Evolutionary conservation across 1,140 invertebrate genomes (phyloP), one percentile per base, ranked within the genome.

Genomic region (Pseudobourletiella spinata): DNA sequence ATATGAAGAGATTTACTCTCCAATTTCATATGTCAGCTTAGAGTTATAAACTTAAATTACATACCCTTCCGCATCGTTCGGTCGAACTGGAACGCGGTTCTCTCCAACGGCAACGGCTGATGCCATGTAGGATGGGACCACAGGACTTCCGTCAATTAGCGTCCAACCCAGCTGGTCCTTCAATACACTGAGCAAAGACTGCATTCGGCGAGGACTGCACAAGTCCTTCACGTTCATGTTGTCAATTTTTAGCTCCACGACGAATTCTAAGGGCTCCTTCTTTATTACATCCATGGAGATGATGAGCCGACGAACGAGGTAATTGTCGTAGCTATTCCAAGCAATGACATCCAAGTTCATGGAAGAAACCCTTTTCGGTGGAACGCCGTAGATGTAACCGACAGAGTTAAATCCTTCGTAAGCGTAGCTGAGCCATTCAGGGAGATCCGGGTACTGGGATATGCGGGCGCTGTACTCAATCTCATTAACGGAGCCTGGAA

Each of bases 211-310:
- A 24, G 70, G 75, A 72, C 86, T 82, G 64, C 90, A 84, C 74
- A 90, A 79, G 70, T 92, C 87, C 67, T 88, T 86, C 1, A 90
- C 83, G 70, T 94, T 91, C 6, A 92, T 74, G 74, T 93, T 93
- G 71, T 90, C 85, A 43, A 95, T 88, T 75, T 93, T 93, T 69
- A 94, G 76, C 70, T 89, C 85, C 3, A 92, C 83, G 70, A 91
- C 84, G 74, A 87, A 85, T 46, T 79, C 81, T 0, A 86, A 84
- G 62, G 83, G 77, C 64, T 82, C 83, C 30, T 69, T 59, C 26
- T 51, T 42, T 56, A 65, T 50, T 0, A 70, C 65, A 11, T 66
- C 67, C 43, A 70, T 57, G 25, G 65, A 66, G 18, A 65, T 54
- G 42, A 61, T 54, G 1, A 68, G 46, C 20, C 51, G 56, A 30